A percentile compares a stretch with the other conserved stretches of the same genome.
These are phyloP conservation scores for Eciton burchellii DNA, from an alignment of 1,140 invertebrate genomes.

Conservation along the genomic window DNA sequence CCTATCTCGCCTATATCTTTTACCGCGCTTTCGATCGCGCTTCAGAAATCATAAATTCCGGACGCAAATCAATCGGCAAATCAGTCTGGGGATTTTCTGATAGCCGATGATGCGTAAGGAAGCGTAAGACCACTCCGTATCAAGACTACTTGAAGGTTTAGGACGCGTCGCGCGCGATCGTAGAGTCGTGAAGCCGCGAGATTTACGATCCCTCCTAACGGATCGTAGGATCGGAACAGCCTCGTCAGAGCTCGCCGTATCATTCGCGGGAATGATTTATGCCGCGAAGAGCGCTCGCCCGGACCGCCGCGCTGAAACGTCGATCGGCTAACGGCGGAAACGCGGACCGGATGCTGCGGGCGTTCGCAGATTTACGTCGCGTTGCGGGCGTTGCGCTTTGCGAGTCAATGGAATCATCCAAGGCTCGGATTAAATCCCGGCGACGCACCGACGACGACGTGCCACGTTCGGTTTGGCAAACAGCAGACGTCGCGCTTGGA, in stretches of 20 bases:
- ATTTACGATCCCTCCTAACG: slow-evolving; percentile 3
- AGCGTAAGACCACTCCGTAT: no score
- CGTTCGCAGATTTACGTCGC: slow-evolving; percentile 61
- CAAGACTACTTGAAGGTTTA: neutral
- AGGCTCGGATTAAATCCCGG: slow-evolving; percentile 60
- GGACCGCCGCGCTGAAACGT: slow-evolving; percentile 51
- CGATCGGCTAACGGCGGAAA: slow-evolving; percentile 41
- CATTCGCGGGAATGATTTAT: slow-evolving; percentile 50
- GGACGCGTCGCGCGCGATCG: neutral
- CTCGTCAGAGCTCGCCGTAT: slow-evolving; percentile 15
- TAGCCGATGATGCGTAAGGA: no score
- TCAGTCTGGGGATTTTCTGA: no score
- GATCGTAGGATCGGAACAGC: neutral
- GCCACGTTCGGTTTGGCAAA: slow-evolving; percentile 66
- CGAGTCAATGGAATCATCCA: slow-evolving; percentile 66
- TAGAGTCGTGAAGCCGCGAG: neutral
- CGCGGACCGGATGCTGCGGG: slow-evolving; percentile 42
- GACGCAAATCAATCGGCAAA: no score
- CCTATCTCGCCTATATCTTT: no score
- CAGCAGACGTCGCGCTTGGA: slow-evolving; percentile 48
- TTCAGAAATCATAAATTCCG: no score
- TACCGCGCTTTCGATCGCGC: no score
- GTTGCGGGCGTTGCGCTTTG: slow-evolving; percentile 31
- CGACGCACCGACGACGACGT: slow-evolving; percentile 37
- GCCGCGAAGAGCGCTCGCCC: slow-evolving; percentile 6